Percentiles rank a stretch among this genome's conserved stretches.
phyloP scores from a whole-genome alignment of 92 coral and sea anemone species.

The Palythoa caribaeorum region DNA sequence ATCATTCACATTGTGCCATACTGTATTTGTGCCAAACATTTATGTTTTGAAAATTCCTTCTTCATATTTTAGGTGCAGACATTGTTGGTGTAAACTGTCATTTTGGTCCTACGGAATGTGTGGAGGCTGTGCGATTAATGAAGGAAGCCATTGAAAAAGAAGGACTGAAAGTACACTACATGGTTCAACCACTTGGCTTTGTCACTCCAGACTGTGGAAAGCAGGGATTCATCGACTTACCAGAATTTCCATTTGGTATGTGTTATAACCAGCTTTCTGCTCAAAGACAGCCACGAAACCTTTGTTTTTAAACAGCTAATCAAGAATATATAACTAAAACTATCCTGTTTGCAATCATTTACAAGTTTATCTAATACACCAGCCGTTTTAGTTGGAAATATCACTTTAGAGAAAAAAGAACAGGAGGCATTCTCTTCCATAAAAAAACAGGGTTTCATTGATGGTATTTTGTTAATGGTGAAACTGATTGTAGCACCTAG shows the following conservation, averaged over 20 bases:
- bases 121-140: conserved; percentile 87
- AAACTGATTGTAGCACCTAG: background rate
- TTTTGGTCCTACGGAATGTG: conserved; percentile 83
- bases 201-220: conserved; percentile 92
- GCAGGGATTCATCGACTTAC: conserved; percentile 98
- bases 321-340: background rate
- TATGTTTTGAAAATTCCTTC: background rate
- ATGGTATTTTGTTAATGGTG: too few species aligned
- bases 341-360: too few species aligned
- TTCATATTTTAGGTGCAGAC: conserved; percentile 83
- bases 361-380: too few species aligned
- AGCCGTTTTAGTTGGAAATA: too few species aligned
- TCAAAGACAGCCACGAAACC: too few species aligned
- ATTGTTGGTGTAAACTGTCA: conserved; percentile 95
- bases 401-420: too few species aligned
- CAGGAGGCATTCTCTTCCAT: too few species aligned
- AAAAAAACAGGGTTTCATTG: too few species aligned
- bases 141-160: conserved; percentile 93
- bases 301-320: background rate
- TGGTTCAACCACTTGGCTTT: conserved; percentile 93
- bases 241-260: conserved; percentile 98
- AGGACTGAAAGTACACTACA: conserved; percentile 88
- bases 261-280: background rate
- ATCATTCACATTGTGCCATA: too few species aligned
- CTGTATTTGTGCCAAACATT: background rate